Evolutionary conservation across 2,797 vertebrate species (phyloP).

Genomic region (Lateolabrax maculatus): DNA sequence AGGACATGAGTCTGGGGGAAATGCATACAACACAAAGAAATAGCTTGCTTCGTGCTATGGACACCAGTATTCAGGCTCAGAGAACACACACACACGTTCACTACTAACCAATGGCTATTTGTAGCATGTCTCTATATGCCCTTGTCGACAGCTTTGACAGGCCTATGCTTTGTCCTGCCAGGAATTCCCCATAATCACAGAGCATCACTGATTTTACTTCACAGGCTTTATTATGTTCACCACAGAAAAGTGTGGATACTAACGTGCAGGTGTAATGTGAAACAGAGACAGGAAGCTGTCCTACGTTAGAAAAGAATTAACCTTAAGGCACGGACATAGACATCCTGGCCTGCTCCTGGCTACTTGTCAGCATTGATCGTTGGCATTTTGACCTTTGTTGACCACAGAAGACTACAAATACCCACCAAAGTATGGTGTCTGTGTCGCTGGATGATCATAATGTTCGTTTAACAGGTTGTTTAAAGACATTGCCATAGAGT

Average conservation of each 20-base stretch:
- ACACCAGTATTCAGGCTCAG: constrained; percentile 4
- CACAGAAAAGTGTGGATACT: constrained; percentile 22
- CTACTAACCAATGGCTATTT: constrained; percentile 52
- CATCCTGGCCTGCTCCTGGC: constrained; percentile 21
- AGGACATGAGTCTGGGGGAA: constrained; percentile 13
- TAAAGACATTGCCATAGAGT: neutral
- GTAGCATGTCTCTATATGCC: constrained; percentile 29
- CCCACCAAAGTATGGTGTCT: neutral
- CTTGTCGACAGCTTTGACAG: constrained; percentile 46
- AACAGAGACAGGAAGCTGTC: constrained; percentile 31
- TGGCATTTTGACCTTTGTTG: constrained; percentile 44
- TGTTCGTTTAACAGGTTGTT: constrained; percentile 5
- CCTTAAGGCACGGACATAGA: neutral
- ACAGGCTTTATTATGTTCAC: constrained; percentile 43
- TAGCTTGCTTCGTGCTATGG: neutral
- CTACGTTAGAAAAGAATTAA: constrained; percentile 1
- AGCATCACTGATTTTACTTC: constrained; percentile 62
- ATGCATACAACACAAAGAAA: constrained; percentile 8
- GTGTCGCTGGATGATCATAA: neutral
- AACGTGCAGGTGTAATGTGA: constrained; percentile 39
- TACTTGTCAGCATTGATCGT: constrained; percentile 20
- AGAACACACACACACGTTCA: constrained; percentile 17
- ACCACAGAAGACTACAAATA: constrained; percentile 18
- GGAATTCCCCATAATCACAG: constrained; percentile 61
- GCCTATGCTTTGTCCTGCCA: constrained; percentile 40